phyloP scores from a whole-genome alignment of 2,113 vertebrate species.

The Falcunculus frontatus region DNA sequence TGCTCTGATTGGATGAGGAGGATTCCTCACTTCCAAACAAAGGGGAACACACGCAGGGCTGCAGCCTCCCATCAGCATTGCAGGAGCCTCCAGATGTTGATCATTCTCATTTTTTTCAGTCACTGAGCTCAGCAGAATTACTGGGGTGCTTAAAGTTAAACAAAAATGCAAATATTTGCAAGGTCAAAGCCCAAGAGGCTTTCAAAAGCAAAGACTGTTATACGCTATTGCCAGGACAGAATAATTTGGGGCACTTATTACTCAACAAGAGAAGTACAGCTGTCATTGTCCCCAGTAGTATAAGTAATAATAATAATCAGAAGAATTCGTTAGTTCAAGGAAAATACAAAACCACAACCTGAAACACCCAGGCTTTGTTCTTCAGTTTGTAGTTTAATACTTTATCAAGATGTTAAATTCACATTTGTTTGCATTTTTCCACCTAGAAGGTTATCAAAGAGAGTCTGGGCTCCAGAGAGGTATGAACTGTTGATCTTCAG shows the following conservation, averaged over 20 bases:
- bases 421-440: not conserved
- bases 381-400: not conserved
- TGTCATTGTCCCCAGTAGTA: fast-evolving
- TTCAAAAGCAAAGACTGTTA: not conserved
- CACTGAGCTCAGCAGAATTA: not conserved
- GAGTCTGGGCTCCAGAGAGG: not conserved
- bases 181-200: not conserved
- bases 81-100: not conserved
- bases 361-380: not conserved
- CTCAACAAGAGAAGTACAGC: not conserved
- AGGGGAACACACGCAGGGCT: not conserved
- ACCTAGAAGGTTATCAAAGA: not conserved
- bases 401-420: not conserved
- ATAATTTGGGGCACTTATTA: not conserved
- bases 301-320: not conserved
- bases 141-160: not conserved
- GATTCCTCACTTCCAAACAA: not conserved
- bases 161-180: not conserved
- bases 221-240: not conserved
- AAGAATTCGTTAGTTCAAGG: not conserved
- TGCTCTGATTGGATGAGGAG: not conserved
- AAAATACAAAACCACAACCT: not conserved
- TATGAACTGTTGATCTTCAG: not conserved
- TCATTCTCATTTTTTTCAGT: not conserved
- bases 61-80: not conserved